Evolutionary conservation across 53 echinoderm and acorn worm species (phyloP).

Genomic region (Apostichopus leukothele): DNA sequence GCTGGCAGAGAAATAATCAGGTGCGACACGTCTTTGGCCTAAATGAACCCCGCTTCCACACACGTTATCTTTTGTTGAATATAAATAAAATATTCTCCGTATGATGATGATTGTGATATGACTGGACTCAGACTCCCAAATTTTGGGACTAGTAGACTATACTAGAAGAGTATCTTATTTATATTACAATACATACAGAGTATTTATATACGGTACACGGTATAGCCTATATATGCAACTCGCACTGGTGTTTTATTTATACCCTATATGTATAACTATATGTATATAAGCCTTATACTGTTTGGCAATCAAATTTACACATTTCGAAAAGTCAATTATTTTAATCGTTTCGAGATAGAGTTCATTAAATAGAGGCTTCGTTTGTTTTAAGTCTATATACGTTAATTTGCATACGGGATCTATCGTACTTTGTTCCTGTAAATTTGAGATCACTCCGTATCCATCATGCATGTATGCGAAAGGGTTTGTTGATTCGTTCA

Average conservation of each 20-base stretch:
- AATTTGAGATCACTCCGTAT: background rate
- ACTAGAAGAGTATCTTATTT: background rate
- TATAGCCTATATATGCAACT: too few relatives aligned
- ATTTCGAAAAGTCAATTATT: conserved; percentile 38
- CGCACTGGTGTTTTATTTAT: background rate
- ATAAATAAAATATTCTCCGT: background rate
- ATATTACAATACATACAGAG: background rate
- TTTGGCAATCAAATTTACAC: conserved; percentile 32
- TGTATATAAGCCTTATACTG: conserved; percentile 1
- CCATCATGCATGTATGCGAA: too few relatives aligned
- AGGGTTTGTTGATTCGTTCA: too few relatives aligned
- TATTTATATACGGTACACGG: too few relatives aligned
- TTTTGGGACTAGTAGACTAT: too few relatives aligned
- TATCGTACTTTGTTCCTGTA: conserved; percentile 30
- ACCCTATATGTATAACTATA: background rate
- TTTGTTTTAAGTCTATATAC: conserved; percentile 24
- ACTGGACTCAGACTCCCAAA: too few relatives aligned
- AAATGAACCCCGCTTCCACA: conserved; percentile 20
- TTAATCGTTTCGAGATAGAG: conserved; percentile 25
- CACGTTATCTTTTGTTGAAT: conserved; percentile 18
- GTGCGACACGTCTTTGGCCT: conserved; percentile 14
- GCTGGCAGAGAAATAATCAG: conserved; percentile 17
- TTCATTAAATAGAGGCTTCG: conserved; percentile 33
- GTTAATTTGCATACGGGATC: conserved; percentile 35
- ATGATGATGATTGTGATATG: too few relatives aligned